Evolutionary conservation across 2,797 vertebrate species (phyloP), one percentile per base, ranked within the genome.

Genomic region (Darevskia mixta): DNA sequence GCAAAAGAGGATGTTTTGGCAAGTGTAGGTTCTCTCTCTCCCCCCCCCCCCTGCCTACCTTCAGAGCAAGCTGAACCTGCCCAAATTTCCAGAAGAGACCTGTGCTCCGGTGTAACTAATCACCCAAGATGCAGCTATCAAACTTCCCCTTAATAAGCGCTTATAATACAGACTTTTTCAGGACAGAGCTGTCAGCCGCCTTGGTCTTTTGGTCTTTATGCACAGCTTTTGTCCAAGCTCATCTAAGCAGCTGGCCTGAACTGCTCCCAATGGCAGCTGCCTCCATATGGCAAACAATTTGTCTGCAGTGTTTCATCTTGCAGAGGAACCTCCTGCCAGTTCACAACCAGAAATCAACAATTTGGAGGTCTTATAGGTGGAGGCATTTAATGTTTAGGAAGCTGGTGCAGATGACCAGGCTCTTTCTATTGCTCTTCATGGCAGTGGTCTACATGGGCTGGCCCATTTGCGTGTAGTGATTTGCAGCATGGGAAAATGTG

Each of bases 241-340:
- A 32, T 41, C 55, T 2, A 32, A 49, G 55, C 76, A 73, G 23
- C 25, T n/a, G 77, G 55, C 32, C 81, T 64, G 29, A 80, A 85
- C 27, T 67, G n/a, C 58, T 73, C n/a, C 13, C 69, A 23, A 10
- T 75, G 67, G 41, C 69, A 75, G 17, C 7, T 49, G 49, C 58
- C 32, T 66, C 82, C 83, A 17, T 85, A 85, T 67, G 55, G 32
- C 29, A 82, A 83, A 82, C 79, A 45, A 80, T 80, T 75, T 80
- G 78, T n/a, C 25, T 88, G 41, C 43, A 75, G 41, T 38, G 66
- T 27, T 38, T 76, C 71, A 45, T 82, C 17, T 38, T 66, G 72
- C 7, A 25, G 79, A 82, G 38, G n/a, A 76, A 25, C n/a, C 20
- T 75, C 49, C 49, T 32, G 49, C 27, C 35, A 79, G 35, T 35